Conservation (phyloP, 2,888 invertebrate genomes). For the Athrips mouffetella region DNA sequence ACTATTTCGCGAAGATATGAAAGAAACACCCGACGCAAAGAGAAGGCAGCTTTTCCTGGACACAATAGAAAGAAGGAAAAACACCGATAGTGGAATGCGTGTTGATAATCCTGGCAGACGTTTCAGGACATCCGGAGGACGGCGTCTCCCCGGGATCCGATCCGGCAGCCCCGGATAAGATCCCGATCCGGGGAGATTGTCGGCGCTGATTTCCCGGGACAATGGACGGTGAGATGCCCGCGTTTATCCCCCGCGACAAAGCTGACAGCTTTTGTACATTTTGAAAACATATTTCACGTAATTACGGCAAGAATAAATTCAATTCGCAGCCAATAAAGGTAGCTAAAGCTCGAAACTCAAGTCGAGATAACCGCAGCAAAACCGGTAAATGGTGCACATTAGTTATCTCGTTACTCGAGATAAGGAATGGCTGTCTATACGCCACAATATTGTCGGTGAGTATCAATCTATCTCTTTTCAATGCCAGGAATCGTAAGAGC, state of each 20-base stretch:
- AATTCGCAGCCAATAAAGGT: slow-evolving; percentile 20
- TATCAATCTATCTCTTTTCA: slow-evolving; percentile 18
- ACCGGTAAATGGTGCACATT: slow-evolving; percentile 22
- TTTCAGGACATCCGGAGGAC: slow-evolving; percentile 47
- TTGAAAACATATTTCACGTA: slow-evolving; percentile 14
- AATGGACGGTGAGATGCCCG: slow-evolving; percentile 46
- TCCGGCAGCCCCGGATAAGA: slow-evolving; percentile 52
- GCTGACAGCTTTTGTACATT: slow-evolving; percentile 52
- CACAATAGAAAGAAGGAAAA: slow-evolving; percentile 49
- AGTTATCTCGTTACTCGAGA: slow-evolving; percentile 19
- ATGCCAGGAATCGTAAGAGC: slow-evolving; percentile 4
- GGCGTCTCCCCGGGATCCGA: slow-evolving; percentile 45
- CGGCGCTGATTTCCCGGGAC: slow-evolving; percentile 59
- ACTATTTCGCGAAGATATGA: neutral
- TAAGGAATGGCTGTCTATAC: slow-evolving; percentile 17
- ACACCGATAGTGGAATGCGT: slow-evolving; percentile 44
- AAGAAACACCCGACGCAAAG: neutral
- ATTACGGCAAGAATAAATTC: slow-evolving; percentile 19
- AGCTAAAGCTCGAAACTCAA: slow-evolving; percentile 20
- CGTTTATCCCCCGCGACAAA: slow-evolving; percentile 45
- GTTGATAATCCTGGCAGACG: slow-evolving; percentile 66
- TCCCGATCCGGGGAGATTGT: slow-evolving; percentile 56
- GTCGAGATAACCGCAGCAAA: slow-evolving; percentile 16
- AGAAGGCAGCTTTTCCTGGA: slow-evolving; percentile 16
- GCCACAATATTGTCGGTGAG: slow-evolving; percentile 17